Evolutionary conservation across 2,113 vertebrate genomes (phyloP), one percentile per base, ranked within the genome.

Genomic region (Ascaphus truei): DNA sequence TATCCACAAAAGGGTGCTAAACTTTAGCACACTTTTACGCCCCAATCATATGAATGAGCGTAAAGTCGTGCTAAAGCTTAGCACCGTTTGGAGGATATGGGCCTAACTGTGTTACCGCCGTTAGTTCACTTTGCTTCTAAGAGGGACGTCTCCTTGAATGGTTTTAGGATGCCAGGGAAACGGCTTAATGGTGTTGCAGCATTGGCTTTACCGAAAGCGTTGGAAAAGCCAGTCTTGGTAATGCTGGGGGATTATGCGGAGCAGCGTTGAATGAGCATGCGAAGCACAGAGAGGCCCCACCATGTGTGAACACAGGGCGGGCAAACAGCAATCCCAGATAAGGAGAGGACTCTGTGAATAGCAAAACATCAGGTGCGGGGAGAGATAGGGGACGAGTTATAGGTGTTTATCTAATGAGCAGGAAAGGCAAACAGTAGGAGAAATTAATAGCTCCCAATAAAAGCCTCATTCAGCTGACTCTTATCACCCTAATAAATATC

Each of bases 401-500:
- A 58, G 66, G 30, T 50, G 34, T 58, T 68, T 59, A 68, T 50
- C 57, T 61, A 71, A 71, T 71, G 67, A 71, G 57, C 25, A 47
- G 56, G 61, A 61, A 71, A 39, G 23, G 57, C 67, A 71, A 71
- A 71, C 67, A 71, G 55, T 50, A 18, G 43, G 31, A 48, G 50
- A 41, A 71, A 71, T 71, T 71, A 71, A 71, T 61, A 61, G 57
- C 31, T 56, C 47, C 61, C 56, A 59, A 71, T 71, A 71, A 71
- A 59, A 61, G n/a, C 56, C 37, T 45, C 67, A 61, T 61, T 71
- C 57, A 71, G 23, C 20, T 33, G 10, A 52, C 16, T 23, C 33
- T 71, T 71, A 69, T 69, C 67, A 60, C 13, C 67, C 60, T 69
- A 69, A 68, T 68, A 68, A 69, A 69, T 43, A 69, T 61, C 45